These are phyloP conservation scores for Nasonia vitripennis DNA, from an alignment of 1,140 invertebrate species.

Conservation along the genomic window DNA sequence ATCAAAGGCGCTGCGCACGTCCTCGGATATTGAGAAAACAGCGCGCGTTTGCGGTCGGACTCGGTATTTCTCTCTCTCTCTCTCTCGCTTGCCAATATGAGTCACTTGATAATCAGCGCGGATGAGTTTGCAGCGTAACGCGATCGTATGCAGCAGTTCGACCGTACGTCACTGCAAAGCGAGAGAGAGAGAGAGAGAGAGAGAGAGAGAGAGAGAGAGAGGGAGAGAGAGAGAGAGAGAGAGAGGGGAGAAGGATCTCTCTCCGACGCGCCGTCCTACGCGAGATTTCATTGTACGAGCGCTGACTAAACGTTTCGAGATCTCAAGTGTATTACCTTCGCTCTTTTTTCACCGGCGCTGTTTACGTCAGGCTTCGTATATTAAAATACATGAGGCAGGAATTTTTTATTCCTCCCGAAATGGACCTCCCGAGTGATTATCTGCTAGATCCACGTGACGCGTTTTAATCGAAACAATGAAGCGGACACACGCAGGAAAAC, in stretches of 20 bases:
- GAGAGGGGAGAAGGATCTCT: background rate
- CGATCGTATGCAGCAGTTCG: background rate
- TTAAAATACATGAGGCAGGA: conserved; percentile 21
- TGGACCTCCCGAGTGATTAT: background rate
- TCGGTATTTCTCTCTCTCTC: conserved; percentile 13
- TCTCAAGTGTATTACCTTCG: conserved; percentile 22
- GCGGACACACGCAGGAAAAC: too few species aligned
- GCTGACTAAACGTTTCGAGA: conserved; percentile 38
- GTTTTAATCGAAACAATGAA: too few species aligned
- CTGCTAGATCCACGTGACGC: background rate
- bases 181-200: background rate
- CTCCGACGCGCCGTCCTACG: background rate
- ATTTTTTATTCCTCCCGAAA: conserved; percentile 16
- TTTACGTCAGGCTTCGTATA: conserved; percentile 16
- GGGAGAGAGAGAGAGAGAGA: background rate
- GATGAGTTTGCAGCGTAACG: conserved; percentile 46
- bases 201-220: background rate
- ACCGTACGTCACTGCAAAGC: background rate
- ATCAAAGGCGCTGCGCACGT: conserved; percentile 28
- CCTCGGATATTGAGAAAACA: conserved; percentile 10
- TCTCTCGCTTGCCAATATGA: background rate
- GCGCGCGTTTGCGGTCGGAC: conserved; percentile 23
- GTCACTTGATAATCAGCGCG: conserved; percentile 43
- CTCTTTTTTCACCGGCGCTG: background rate
- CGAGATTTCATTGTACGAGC: conserved; percentile 16